A percentile compares a stretch with the other conserved stretches of the same genome.
Conservation (phyloP, 2,797 vertebrate species). For the Podargus strigoides region DNA sequence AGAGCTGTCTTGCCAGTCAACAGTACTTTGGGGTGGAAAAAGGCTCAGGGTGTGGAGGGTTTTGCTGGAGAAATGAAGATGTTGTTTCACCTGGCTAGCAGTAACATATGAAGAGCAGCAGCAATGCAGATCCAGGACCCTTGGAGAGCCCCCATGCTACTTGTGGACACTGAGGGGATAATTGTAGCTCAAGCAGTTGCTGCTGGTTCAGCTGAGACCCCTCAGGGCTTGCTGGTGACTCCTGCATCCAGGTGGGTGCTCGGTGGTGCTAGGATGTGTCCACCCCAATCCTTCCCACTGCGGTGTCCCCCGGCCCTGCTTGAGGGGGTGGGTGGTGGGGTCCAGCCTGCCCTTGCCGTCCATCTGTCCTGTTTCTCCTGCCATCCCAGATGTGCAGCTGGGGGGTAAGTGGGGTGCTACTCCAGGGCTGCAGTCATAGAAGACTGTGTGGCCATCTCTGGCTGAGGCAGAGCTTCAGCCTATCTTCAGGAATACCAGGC, state of each 20-base stretch:
- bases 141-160: background rate
- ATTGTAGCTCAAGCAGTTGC: background rate
- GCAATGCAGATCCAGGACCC: background rate
- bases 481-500: background rate
- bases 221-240: background rate
- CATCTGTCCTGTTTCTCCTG: background rate
- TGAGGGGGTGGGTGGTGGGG: background rate
- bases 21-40: background rate
- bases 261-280: background rate
- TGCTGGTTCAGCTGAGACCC: background rate
- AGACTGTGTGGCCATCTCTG: background rate
- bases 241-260: background rate
- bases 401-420: background rate
- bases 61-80: background rate
- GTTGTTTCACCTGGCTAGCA: background rate
- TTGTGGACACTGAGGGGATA: background rate
- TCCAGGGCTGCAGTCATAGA: background rate
- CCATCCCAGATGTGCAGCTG: background rate
- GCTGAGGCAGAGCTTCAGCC: background rate
- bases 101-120: background rate
- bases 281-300: fast-evolving
- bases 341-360: background rate
- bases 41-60: background rate
- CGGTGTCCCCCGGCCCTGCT: background rate
- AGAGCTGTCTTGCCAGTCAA: background rate